Conservation (phyloP, 53 echinoderm and acorn worm species). For the Hippasteria phrygiana region DNA sequence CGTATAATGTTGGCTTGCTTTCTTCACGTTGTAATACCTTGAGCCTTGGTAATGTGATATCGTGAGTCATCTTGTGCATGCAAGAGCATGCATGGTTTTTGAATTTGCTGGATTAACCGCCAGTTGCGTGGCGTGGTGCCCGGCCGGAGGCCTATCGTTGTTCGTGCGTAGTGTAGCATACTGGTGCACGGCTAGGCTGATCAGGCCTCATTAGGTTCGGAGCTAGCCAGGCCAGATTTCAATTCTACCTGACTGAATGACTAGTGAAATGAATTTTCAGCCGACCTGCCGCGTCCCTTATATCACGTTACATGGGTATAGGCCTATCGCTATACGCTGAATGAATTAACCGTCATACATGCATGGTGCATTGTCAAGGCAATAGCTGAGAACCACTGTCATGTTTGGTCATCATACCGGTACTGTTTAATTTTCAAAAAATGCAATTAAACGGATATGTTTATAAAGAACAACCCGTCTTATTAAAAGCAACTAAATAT, state of each 20-base stretch:
- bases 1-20: background rate
- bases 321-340: too few relatives aligned
- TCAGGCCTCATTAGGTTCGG: background rate
- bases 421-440: too few relatives aligned
- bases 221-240: background rate
- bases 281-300: background rate
- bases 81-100: background rate
- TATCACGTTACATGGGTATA: too few relatives aligned
- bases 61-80: background rate
- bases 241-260: background rate
- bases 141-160: background rate
- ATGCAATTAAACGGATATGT: too few relatives aligned
- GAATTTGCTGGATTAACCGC: constrained; percentile 11
- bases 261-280: too few relatives aligned
- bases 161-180: background rate
- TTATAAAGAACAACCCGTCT: too few relatives aligned
- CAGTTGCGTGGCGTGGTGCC: constrained; percentile 13
- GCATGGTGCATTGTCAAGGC: too few relatives aligned
- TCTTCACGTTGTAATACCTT: background rate
- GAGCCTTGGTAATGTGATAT: background rate
- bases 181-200: background rate
- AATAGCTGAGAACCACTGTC: too few relatives aligned
- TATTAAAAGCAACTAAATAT: too few relatives aligned
- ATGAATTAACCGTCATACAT: too few relatives aligned
- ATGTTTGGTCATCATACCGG: too few relatives aligned